Evolutionary conservation across 1,140 invertebrate species (phyloP), one percentile per base, ranked within the genome.

Genomic region (Drosophila pachea): DNA sequence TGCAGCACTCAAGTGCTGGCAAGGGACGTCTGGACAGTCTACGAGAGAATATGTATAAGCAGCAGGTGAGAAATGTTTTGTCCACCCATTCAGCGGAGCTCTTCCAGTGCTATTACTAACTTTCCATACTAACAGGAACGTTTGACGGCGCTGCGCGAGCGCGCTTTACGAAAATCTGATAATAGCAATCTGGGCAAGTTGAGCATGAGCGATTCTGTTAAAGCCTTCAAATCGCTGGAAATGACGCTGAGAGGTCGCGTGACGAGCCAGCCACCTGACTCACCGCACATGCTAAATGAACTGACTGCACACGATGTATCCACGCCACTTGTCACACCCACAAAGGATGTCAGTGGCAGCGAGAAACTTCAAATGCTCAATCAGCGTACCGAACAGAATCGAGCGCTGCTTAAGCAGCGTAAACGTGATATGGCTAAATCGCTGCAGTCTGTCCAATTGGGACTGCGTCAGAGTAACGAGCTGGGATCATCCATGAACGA

Each of bases 301-400:
- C 33, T 48, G 64, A 9, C 6, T 11, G 53, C 59, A 8, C 62
- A 49, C 2, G 56, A 68, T 40, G 29, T 66, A 12, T 76, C 75
- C 12, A 76, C 82, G 16, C 78, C 74, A 4, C 22, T 79, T 31
- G 53, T 12, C 8, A 70, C 65, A 47, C 64, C 71, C 9, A 64
- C 33, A 1, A 81, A 58, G 74, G 43, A 70, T 7, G n/a, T 32
- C 0, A 79, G 86, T 49, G 90, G 90, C 52, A 91, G 81, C 72
- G 90, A 91, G 66, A 91, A 91, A 71, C 81, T 91, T 11, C 86
- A 88, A 71, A 86, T 91, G 61, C 64, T 91, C 4, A 88, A 90
- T 9, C 89, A 91, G 64, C 91, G 91, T 74, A 69, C 91, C 16
- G 91, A 91, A 72, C 87, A 91, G 74, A 91, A 91, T 73, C 90